Evolutionary conservation across 2,888 invertebrate genomes (phyloP), one percentile per base, ranked within the genome.

Genomic region (Lasioglossum marginatum): DNA sequence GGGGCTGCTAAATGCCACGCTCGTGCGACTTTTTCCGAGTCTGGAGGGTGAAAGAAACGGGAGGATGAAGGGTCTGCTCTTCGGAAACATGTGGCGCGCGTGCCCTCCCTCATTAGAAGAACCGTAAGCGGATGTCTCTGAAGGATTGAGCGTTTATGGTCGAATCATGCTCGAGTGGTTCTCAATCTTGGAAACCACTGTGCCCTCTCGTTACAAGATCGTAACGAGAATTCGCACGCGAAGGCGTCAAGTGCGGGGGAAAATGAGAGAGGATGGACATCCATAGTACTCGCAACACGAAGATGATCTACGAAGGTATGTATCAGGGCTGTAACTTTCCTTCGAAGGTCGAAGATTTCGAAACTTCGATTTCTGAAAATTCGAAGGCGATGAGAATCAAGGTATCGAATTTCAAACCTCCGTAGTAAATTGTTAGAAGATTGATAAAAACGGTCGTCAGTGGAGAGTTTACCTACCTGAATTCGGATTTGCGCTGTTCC

Each of bases 1-100:
- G 79, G 79, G 79, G 45, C 79, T 79, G 85, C 43, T 84, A 85
- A 79, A 78, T 75, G 75, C 84, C 84, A 14, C 31, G 74, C 75
- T 85, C 68, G 83, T 34, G 27, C 16, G 48, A 74, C 73, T 66
- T 77, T 86, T 75, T 81, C 66, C 34, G 37, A 43, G 48, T 80
- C 45, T 12, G 10, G 12, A 70, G 34, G 77, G 86, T 48, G 78
- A 48, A 76, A 83, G 81, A 48, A 14, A 63, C 19, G 66, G 60
- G 78, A 86, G 86, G 81, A 79, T 45, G 78, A 77, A n/a, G n/a
- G 31, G 40, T 82, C 31, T 1, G 60, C 43, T 60, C 12, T 60
- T 27, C 43, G 34, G 77, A 79, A 86, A 82, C 81, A 79, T 77
- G 70, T 76, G 81, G 82, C 82, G 76, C 86, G 81, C 86, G 86